A percentile compares a stretch with the other conserved stretches of the same genome.
Conservation (phyloP, 2,113 vertebrate genomes). For the Ageneiosus marmoratus region DNA sequence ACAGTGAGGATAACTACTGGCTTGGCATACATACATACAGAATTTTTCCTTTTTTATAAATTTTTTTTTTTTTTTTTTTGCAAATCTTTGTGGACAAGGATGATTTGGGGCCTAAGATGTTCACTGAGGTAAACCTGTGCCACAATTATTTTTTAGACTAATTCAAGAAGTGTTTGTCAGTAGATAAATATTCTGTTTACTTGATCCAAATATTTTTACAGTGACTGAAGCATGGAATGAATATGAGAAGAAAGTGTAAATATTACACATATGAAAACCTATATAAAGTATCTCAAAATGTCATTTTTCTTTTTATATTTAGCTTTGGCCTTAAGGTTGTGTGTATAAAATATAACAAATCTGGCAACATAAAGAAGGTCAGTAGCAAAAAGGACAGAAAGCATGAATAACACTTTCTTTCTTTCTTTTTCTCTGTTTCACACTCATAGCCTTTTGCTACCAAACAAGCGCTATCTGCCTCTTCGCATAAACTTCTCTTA, state of each 20-base stretch:
- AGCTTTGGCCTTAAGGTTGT: constrained; percentile 39
- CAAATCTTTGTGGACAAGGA: too few species aligned
- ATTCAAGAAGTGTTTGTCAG: not conserved
- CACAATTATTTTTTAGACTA: not conserved
- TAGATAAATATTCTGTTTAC: not conserved
- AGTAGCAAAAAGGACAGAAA: constrained; percentile 23
- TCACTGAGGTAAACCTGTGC: not conserved
- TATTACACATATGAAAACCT: not conserved
- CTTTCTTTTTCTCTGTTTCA: not conserved
- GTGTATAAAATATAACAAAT: constrained; percentile 50
- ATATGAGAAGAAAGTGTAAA: not conserved
- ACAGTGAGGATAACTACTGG: too few species aligned
- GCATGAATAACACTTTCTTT: constrained; percentile 53
- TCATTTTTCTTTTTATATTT: not conserved
- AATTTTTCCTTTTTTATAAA: too few species aligned
- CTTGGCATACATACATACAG: too few species aligned
- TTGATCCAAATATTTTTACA: not conserved
- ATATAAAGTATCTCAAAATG: not conserved
- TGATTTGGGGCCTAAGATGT: not conserved
- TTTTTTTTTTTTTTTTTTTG: too few species aligned
- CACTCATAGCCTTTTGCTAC: constrained; percentile 12
- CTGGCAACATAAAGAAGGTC: constrained; percentile 50
- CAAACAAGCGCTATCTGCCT: constrained; percentile 38
- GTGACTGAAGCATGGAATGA: not conserved
- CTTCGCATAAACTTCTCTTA: constrained; percentile 51